These are phyloP conservation scores for Equus przewalskii DNA, from an alignment of 2,113 vertebrate species.

Conservation along the genomic window DNA sequence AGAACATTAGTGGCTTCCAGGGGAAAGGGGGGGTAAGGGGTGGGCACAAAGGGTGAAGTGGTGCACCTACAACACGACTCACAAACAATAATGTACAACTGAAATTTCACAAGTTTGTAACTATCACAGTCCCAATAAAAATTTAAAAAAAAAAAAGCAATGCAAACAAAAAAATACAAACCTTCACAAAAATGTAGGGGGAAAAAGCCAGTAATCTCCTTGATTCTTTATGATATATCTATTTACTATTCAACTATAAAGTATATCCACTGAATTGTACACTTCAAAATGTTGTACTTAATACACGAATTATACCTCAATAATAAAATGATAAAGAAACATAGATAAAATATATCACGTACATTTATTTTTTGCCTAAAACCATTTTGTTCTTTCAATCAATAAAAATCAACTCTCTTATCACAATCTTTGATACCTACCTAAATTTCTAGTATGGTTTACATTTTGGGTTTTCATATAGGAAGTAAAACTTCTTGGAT, in stretches of 20 bases:
- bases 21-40: too few relatives aligned
- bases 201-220: neutral
- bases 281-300: neutral
- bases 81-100: too few relatives aligned
- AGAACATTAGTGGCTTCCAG: too few relatives aligned
- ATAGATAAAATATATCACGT: neutral
- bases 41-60: too few relatives aligned
- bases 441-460: neutral
- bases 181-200: neutral
- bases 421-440: neutral
- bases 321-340: neutral
- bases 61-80: too few relatives aligned
- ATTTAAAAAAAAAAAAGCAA: neutral
- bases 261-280: neutral
- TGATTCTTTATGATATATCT: neutral
- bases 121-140: too few relatives aligned
- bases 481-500: neutral
- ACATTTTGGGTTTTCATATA: neutral
- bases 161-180: neutral
- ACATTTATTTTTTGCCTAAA: neutral
- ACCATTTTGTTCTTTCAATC: neutral
- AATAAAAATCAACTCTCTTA: neutral
- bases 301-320: neutral
- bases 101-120: too few relatives aligned
- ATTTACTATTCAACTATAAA: constrained; percentile 4